phyloP scores from a whole-genome alignment of 2,797 vertebrate species.

The Antennarius maculatus region DNA sequence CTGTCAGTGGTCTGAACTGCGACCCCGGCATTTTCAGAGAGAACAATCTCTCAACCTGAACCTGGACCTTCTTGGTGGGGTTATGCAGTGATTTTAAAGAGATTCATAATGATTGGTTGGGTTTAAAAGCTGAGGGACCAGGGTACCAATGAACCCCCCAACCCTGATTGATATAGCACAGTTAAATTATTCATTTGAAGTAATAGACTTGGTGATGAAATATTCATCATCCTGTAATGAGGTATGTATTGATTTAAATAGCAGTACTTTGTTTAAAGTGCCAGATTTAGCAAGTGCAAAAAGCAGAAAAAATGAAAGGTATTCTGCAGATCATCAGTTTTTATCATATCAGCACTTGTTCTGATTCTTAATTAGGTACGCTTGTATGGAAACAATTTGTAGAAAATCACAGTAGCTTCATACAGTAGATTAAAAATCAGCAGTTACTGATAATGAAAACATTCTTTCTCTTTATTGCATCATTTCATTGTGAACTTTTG shows the following conservation, averaged over 20 bases:
- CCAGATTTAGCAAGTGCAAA: conserved; percentile 33
- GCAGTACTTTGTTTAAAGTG: conserved; percentile 71
- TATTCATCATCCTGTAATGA: conserved; percentile 80
- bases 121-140: conserved; percentile 73
- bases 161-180: conserved; percentile 77
- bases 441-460: conserved; percentile 62
- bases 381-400: conserved; percentile 49
- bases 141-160: conserved; percentile 66
- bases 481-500: conserved; percentile 58
- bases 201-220: conserved; percentile 81
- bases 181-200: conserved; percentile 83
- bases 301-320: conserved; percentile 54
- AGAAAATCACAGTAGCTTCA: conserved; percentile 46
- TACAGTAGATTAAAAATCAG: conserved; percentile 57
- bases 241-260: conserved; percentile 83
- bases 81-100: conserved; percentile 57
- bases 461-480: conserved; percentile 71
- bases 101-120: conserved; percentile 67
- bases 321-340: conserved; percentile 56
- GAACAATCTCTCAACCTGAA: conserved; percentile 57
- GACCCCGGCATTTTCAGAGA: conserved; percentile 69
- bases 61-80: conserved; percentile 57
- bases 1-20: conserved; percentile 60
- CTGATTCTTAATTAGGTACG: conserved; percentile 69
- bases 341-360: conserved; percentile 64